phyloP scores from a whole-genome alignment of 2,888 invertebrate species.

The Mechanitis mazaeus region DNA sequence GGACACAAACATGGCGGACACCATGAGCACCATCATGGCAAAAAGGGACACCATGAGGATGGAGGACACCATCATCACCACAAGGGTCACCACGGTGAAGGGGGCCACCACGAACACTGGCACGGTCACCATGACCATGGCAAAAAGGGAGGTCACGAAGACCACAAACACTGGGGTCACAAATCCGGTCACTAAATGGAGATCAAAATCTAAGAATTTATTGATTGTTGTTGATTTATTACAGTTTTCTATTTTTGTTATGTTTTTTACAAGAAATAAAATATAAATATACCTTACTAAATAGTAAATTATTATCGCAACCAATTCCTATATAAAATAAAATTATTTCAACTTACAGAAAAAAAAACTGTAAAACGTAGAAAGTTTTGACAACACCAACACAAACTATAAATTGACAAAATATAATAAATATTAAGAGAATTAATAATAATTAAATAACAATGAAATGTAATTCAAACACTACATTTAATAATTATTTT shows the following conservation, averaged over 20 bases:
- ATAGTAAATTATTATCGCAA: not conserved
- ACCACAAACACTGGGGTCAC: constrained; percentile 87
- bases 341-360: not conserved
- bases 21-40: constrained; percentile 86
- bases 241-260: constrained; percentile 44
- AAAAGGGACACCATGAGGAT: constrained; percentile 85
- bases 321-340: not conserved
- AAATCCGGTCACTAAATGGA: constrained; percentile 66
- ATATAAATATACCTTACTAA: constrained; percentile 10
- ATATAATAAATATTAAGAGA: not conserved
- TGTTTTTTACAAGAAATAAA: constrained; percentile 40
- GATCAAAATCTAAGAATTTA: constrained; percentile 37
- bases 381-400: too few relatives aligned
- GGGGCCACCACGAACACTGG: constrained; percentile 85
- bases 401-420: not conserved
- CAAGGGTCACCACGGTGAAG: constrained; percentile 85
- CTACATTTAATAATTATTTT: not conserved
- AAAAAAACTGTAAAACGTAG: not conserved
- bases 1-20: constrained; percentile 86
- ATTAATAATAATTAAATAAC: not conserved
- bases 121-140: constrained; percentile 83
- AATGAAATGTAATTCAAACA: not conserved
- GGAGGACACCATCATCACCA: constrained; percentile 87
- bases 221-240: constrained; percentile 57
- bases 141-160: constrained; percentile 87